Base-by-base conservation (phyloP, 2,888 invertebrate species). In the Lasioglossum malachurum region DNA sequence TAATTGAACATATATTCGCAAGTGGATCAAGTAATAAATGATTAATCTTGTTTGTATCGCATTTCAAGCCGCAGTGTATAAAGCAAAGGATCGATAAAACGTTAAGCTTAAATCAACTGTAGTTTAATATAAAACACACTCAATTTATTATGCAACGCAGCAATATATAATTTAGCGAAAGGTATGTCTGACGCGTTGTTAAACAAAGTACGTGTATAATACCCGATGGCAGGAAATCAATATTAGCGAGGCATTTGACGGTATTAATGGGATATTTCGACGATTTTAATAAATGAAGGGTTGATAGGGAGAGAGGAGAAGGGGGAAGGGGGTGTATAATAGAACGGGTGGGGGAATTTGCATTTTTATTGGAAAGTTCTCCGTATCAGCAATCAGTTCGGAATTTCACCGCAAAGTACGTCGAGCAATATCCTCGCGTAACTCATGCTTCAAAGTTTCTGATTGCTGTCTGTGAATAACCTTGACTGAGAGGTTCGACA, bases 401-500 rank as follows among this genome's bases (percentile, higher is more conserved):
- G 38, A 35, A 31, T 72, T 84, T 80, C 60, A 73, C 78, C 75
- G 2, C 41, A 27, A 76, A 79, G 27, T 57, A 83, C 76, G 75
- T 23, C 16, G n/a, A 57, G 73, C 76, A 74, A 84, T 86, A 86
- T 78, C 76, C 69, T 38, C 80, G 49, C 46, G 75, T 75, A 86
- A 80, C 72, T 75, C 67, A 46, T 38, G 74, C 86, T 73, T 35
- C 76, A 35, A 82, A 87, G 60, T 82, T 85, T 49, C 82, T 71
- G 79, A 86, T 87, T 87, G 82, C 79, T 82, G 75, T 80, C 78
- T 57, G 71, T n/a, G 82, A 77, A 82, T 82, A 86, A 79, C 86
- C 87, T 87, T 87, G 81, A 78, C 78, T 75, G 60, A 41, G 35
- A 57, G 41, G 74, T 72, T 75, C 74, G 49, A 35, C 73, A n/a